phyloP scores from a whole-genome alignment of 1,140 invertebrate species.

The Euschistus heros region DNA sequence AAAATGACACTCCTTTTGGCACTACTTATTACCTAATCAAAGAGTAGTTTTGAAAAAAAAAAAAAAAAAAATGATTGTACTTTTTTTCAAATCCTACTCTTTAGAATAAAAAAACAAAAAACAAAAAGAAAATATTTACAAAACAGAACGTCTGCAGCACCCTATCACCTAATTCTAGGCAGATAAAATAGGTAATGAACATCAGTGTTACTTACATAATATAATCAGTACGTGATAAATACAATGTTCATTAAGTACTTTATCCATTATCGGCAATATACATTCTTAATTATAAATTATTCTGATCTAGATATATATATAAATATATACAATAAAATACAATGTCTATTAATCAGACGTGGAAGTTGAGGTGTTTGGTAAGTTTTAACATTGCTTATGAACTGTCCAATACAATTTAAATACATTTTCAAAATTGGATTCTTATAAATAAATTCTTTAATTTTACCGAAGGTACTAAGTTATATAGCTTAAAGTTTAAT shows the following conservation, averaged over 20 bases:
- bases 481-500: not conserved
- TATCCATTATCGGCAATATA: not conserved
- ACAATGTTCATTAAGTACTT: conserved; percentile 10
- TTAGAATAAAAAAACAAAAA: not conserved
- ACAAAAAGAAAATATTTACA: conserved; percentile 5
- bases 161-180: conserved; percentile 8
- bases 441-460: no score
- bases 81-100: conserved; percentile 6
- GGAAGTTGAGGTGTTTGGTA: no score
- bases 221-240: not conserved
- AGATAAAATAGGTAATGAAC: conserved; percentile 13
- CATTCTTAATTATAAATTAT: not conserved
- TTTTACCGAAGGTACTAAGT: no score
- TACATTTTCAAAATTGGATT: no score
- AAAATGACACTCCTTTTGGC: conserved; percentile 24
- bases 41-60: conserved; percentile 7
- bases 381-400: no score
- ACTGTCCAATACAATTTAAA: no score
- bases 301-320: not conserved
- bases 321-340: conserved; percentile 7
- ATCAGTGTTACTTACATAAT: not conserved
- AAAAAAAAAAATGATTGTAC: conserved; percentile 18
- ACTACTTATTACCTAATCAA: conserved; percentile 19
- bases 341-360: not conserved
- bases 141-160: conserved; percentile 1